Conservation (phyloP, 1,140 invertebrate species). For the Drosophila kurseongensis region DNA sequence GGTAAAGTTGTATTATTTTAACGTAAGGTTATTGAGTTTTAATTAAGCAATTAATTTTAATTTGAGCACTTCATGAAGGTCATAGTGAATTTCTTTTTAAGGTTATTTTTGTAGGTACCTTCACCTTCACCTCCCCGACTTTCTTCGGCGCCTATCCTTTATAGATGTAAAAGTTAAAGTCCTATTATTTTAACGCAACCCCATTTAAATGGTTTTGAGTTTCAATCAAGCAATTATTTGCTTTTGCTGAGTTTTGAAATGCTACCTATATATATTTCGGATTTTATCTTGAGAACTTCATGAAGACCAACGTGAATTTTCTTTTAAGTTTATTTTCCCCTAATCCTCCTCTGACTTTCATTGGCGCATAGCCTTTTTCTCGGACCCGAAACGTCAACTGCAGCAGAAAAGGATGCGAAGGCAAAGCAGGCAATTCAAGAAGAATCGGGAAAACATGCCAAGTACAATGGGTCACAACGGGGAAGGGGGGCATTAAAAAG, state of each 20-base stretch:
- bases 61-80: too few relatives aligned
- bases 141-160: too few relatives aligned
- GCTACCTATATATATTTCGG: conserved; percentile 8
- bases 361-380: conserved; percentile 33
- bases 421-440: neutral
- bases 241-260: conserved; percentile 13
- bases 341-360: conserved; percentile 12
- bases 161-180: neutral
- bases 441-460: conserved; percentile 10
- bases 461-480: conserved; percentile 29
- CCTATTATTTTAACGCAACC: neutral
- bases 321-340: conserved; percentile 42
- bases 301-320: conserved; percentile 20
- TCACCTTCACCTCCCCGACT: too few relatives aligned
- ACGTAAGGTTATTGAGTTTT: too few relatives aligned
- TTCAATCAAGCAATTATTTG: conserved; percentile 28
- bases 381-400: conserved; percentile 49
- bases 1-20: too few relatives aligned
- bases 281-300: conserved; percentile 36
- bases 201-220: conserved; percentile 7
- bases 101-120: too few relatives aligned
- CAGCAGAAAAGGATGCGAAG: conserved; percentile 37
- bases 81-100: too few relatives aligned
- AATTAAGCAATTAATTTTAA: too few relatives aligned
- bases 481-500: neutral